Conservation (phyloP, 2,888 invertebrate genomes). For the Chrysolina haemoptera region DNA sequence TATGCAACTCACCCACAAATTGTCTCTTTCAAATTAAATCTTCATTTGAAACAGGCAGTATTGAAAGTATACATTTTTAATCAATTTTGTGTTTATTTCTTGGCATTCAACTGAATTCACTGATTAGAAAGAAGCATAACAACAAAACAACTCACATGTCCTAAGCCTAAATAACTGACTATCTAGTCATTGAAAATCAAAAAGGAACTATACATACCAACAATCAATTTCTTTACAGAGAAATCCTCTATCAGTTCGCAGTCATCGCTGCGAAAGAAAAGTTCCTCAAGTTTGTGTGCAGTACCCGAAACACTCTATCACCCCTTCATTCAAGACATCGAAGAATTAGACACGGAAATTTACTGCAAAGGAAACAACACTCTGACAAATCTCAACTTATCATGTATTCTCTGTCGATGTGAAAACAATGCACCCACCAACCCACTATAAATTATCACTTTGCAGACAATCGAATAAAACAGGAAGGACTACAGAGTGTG, state of each 20-base stretch:
- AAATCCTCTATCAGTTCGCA: conserved; percentile 2
- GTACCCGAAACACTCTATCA: conserved; percentile 49
- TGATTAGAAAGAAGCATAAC: too few species aligned
- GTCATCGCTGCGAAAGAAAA: neutral
- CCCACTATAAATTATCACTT: conserved; percentile 8
- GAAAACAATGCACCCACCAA: conserved; percentile 18
- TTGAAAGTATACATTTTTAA: too few species aligned
- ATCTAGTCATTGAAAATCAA: too few species aligned
- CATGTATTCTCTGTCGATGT: conserved; percentile 58
- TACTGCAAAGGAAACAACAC: conserved; percentile 63
- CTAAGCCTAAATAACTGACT: too few species aligned
- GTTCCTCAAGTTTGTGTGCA: neutral
- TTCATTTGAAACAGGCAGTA: too few species aligned
- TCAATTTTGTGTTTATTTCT: too few species aligned
- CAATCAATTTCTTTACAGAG: neutral
- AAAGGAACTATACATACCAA: conserved; percentile 1
- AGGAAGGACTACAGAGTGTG: conserved; percentile 34
- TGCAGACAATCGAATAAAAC: conserved; percentile 45
- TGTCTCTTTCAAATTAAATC: too few species aligned
- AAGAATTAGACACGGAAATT: conserved; percentile 57
- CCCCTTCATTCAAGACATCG: conserved; percentile 63
- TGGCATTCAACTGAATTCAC: too few species aligned
- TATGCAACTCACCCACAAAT: neutral
- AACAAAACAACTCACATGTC: too few species aligned
- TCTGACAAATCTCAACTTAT: conserved; percentile 64